Percentiles rank a stretch among this genome's conserved stretches.
Evolutionary conservation across 2,888 invertebrate species (phyloP).

Genomic region (Hypercompe scribonia): DNA sequence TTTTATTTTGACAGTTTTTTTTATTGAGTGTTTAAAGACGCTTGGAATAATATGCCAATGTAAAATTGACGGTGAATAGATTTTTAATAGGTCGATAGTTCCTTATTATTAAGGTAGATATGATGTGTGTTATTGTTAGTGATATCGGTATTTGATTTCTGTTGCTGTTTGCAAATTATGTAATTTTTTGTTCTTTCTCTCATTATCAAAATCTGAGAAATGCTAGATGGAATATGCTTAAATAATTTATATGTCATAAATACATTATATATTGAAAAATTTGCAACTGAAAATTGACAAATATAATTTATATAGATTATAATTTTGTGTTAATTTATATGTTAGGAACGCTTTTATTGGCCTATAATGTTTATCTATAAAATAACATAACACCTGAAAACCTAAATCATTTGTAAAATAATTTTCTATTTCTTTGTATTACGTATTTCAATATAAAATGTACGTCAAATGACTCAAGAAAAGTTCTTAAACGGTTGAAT

Average conservation of each 20-base stretch:
- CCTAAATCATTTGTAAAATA: background rate
- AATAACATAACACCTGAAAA: background rate
- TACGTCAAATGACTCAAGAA: background rate
- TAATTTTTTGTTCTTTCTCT: background rate
- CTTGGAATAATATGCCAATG: background rate
- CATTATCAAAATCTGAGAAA: background rate
- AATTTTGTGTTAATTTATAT: too few species aligned
- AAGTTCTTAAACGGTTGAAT: conserved; percentile 25
- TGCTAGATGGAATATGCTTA: too few species aligned
- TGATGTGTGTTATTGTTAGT: background rate
- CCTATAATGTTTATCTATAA: background rate
- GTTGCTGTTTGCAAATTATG: too few species aligned
- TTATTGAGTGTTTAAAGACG: background rate
- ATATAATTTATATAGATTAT: too few species aligned
- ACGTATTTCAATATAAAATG: background rate
- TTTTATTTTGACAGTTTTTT: conserved; percentile 19
- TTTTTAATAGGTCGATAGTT: background rate
- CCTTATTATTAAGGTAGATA: background rate
- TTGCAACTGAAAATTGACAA: too few species aligned
- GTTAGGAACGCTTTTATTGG: too few species aligned
- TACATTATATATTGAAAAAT: too few species aligned
- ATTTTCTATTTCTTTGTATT: background rate
- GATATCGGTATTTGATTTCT: background rate
- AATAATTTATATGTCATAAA: too few species aligned
- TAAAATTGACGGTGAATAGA: background rate